Evolutionary conservation across 2,888 invertebrate genomes (phyloP).

Genomic region (Eupeodes latifasciatus): DNA sequence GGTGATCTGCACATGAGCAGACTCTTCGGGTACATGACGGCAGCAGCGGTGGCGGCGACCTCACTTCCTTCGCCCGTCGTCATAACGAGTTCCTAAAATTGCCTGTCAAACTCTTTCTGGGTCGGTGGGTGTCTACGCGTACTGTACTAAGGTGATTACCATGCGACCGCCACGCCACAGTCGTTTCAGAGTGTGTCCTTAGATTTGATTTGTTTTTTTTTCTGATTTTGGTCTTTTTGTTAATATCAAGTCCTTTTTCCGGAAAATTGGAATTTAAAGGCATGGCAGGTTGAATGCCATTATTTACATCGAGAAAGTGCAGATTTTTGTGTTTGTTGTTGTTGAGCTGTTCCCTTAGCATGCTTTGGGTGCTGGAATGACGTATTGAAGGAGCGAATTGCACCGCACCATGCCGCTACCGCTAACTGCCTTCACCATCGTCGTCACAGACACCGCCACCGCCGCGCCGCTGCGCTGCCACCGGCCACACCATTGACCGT

Average conservation of each 20-base stretch:
- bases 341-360: slow-evolving; percentile 1
- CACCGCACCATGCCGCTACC: background rate
- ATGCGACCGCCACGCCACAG: background rate
- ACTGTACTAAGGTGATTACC: slow-evolving; percentile 40
- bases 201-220: slow-evolving; percentile 42
- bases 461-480: background rate
- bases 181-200: slow-evolving; percentile 57
- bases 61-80: slow-evolving; percentile 28
- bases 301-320: slow-evolving; percentile 73
- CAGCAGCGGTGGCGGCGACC: background rate
- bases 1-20: slow-evolving; percentile 54
- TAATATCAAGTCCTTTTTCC: slow-evolving; percentile 25
- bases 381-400: slow-evolving; percentile 42
- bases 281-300: slow-evolving; percentile 29
- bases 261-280: slow-evolving; percentile 52
- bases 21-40: slow-evolving; percentile 27
- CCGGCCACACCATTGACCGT: slow-evolving; percentile 30
- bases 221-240: background rate
- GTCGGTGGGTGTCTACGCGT: slow-evolving; percentile 71
- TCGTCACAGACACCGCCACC: no score
- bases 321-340: slow-evolving; percentile 25
- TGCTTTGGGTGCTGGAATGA: slow-evolving; percentile 60
- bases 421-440: background rate
- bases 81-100: slow-evolving; percentile 74
- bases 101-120: slow-evolving; percentile 73